Percentiles rank a stretch among this genome's conserved stretches.
These are phyloP conservation scores for Spilarctia lutea DNA, from an alignment of 2,888 invertebrate species.

Conservation along the genomic window DNA sequence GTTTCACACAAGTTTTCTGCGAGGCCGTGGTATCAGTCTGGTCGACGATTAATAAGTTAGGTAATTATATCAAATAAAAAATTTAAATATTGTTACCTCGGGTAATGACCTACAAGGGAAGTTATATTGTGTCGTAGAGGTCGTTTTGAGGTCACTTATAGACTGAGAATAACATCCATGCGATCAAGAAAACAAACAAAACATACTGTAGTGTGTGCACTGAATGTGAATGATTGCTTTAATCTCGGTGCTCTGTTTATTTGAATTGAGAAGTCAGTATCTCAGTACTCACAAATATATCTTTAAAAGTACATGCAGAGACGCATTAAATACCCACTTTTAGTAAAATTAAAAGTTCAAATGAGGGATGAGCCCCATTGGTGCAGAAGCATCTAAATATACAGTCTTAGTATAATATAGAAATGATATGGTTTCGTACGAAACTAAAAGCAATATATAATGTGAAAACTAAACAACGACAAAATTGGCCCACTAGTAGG, in stretches of 20 bases:
- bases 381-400: too few species aligned
- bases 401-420: too few species aligned
- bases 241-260: conserved; percentile 5
- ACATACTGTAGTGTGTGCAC: conserved; percentile 6
- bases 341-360: not conserved
- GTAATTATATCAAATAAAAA: too few species aligned
- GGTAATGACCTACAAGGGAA: conserved; percentile 13
- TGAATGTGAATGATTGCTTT: conserved; percentile 13
- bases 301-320: not conserved
- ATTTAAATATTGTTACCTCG: not conserved
- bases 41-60: too few species aligned
- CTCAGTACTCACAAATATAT: not conserved
- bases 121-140: not conserved
- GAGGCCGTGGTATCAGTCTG: too few species aligned
- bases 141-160: conserved; percentile 17
- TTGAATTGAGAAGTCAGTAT: not conserved
- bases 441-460: not conserved
- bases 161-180: conserved; percentile 24
- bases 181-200: conserved; percentile 39
- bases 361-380: too few species aligned
- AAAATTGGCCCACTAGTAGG: not conserved
- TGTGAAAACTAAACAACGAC: not conserved
- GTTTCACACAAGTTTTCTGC: too few species aligned
- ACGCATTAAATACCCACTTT: not conserved
- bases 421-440: not conserved